phyloP scores from a whole-genome alignment of 2,797 vertebrate species.

The Chelonia mydas region DNA sequence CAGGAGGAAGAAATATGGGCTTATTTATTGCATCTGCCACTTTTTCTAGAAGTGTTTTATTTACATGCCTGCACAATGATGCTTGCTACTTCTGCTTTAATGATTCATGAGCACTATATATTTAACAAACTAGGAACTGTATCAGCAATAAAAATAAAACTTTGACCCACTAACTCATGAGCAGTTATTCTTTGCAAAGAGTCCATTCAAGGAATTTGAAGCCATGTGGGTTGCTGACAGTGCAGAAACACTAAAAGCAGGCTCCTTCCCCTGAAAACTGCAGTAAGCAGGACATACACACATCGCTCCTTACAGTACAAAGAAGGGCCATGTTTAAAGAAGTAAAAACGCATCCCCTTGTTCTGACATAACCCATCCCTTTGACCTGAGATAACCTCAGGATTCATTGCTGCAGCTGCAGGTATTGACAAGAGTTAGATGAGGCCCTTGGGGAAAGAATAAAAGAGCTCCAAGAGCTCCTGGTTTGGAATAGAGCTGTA shows the following conservation, averaged over 20 bases:
- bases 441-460: neutral
- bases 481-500: slow-evolving; percentile 19
- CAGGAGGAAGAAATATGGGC: neutral
- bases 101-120: neutral
- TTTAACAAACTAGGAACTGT: neutral
- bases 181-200: neutral
- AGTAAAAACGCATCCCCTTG: neutral
- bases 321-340: neutral
- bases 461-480: neutral
- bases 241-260: neutral
- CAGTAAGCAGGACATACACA: neutral
- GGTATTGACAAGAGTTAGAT: slow-evolving; percentile 3
- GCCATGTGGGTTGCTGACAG: neutral
- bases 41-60: fast-evolving
- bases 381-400: neutral
- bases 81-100: neutral
- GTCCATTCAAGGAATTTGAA: neutral
- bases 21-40: fast-evolving
- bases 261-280: neutral
- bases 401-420: neutral
- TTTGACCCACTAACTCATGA: neutral
- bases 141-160: neutral
- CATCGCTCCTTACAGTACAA: neutral
- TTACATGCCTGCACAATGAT: slow-evolving; percentile 2
- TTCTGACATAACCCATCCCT: neutral